A percentile compares a stretch with the other conserved stretches of the same genome.
Conservation (phyloP, 2,797 vertebrate species). For the Percopsis omiscomaycus region DNA sequence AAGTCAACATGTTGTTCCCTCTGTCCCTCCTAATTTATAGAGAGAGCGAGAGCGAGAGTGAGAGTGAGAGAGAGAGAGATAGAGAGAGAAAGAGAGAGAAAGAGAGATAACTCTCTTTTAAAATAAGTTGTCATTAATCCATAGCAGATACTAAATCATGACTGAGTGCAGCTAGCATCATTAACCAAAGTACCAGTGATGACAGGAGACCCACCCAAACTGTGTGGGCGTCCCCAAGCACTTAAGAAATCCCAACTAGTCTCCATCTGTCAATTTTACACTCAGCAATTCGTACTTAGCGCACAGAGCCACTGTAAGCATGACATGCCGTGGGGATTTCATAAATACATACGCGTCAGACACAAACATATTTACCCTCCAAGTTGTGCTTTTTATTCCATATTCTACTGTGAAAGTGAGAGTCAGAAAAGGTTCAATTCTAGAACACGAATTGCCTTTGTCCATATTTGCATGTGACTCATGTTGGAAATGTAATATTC, state of each 20-base stretch:
- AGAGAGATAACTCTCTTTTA: slow-evolving; percentile 38
- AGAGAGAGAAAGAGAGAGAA: slow-evolving; percentile 1
- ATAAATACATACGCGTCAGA: slow-evolving; percentile 47
- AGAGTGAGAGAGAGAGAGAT: background rate
- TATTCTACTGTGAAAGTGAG: slow-evolving; percentile 38
- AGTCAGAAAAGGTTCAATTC: slow-evolving; percentile 24
- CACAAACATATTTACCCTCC: slow-evolving; percentile 67
- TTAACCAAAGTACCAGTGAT: slow-evolving; percentile 53
- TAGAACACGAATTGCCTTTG: too few species aligned
- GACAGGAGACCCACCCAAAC: slow-evolving; percentile 61
- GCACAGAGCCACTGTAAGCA: slow-evolving; percentile 46
- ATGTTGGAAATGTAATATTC: too few species aligned
- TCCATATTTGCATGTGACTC: too few species aligned
- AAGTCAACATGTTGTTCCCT: slow-evolving; percentile 65
- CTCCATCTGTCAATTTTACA: slow-evolving; percentile 70
- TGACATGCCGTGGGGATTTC: slow-evolving; percentile 63
- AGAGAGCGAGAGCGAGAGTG: slow-evolving; percentile 13
- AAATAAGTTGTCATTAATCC: slow-evolving; percentile 46
- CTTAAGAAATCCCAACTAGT: slow-evolving; percentile 64
- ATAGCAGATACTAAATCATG: slow-evolving; percentile 39
- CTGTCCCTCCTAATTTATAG: slow-evolving; percentile 58
- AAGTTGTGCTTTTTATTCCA: slow-evolving; percentile 53
- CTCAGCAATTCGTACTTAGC: slow-evolving; percentile 65
- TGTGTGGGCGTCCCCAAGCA: slow-evolving; percentile 57
- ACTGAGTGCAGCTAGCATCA: slow-evolving; percentile 56